Percentiles rank a stretch among this genome's conserved stretches.
These are phyloP conservation scores for Germaria angustata DNA, from an alignment of 2,888 invertebrate species.

Conservation along the genomic window DNA sequence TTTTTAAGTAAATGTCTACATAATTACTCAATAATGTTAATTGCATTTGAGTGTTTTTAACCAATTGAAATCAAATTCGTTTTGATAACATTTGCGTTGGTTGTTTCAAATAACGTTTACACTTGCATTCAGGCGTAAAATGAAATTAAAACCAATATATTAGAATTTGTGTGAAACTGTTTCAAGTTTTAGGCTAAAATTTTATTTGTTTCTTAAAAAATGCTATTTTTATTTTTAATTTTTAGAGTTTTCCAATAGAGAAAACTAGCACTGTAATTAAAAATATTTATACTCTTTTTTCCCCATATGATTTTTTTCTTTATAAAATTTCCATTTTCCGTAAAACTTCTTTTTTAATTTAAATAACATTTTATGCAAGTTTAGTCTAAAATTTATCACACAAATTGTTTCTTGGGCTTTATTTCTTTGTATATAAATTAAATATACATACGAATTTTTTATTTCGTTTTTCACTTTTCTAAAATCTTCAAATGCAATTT, in stretches of 20 bases:
- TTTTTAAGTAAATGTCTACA: background rate
- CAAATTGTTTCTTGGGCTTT: slow-evolving; percentile 50
- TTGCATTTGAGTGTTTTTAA: slow-evolving; percentile 53
- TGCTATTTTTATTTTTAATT: slow-evolving; percentile 45
- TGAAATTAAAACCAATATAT: slow-evolving; percentile 2
- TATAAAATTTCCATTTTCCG: slow-evolving; percentile 40
- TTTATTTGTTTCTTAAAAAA: slow-evolving; percentile 42
- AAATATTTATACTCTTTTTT: slow-evolving; percentile 32
- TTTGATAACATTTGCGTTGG: background rate
- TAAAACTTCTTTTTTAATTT: slow-evolving; percentile 21
- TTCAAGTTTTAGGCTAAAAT: slow-evolving; percentile 54
- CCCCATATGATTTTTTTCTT: slow-evolving; percentile 20
- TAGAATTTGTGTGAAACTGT: slow-evolving; percentile 58
- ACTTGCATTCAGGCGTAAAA: background rate
- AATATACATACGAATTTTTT: too few species aligned
- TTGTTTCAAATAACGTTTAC: background rate
- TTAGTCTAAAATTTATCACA: slow-evolving; percentile 65
- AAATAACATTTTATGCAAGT: slow-evolving; percentile 61
- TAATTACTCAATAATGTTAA: slow-evolving; percentile 21
- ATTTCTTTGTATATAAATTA: slow-evolving; percentile 46
- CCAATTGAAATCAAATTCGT: background rate
- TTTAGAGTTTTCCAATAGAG: slow-evolving; percentile 58
- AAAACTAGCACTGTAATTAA: slow-evolving; percentile 50
- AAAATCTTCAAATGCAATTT: slow-evolving; percentile 62
- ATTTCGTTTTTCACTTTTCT: slow-evolving; percentile 13